Evolutionary conservation across 1,140 invertebrate genomes (phyloP).

Genomic region (Drosophila nigromelanica): DNA sequence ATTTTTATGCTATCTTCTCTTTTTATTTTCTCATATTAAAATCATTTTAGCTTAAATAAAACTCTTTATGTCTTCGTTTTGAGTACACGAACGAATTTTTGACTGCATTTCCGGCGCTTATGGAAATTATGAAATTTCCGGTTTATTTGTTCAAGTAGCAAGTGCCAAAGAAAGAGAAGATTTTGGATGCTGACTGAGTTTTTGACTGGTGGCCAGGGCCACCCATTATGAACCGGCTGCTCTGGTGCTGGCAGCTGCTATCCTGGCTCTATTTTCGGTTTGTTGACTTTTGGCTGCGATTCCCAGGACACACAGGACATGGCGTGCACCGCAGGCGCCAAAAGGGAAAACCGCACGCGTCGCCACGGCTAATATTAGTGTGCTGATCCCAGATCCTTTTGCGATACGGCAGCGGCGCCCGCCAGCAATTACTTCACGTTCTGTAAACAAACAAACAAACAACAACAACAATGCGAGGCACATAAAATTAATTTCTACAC

Average conservation of each 20-base stretch:
- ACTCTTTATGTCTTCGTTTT: slow-evolving; percentile 24
- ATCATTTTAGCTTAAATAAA: background rate
- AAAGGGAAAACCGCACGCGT: slow-evolving; percentile 47
- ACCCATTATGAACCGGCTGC: slow-evolving; percentile 12
- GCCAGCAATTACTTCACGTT: slow-evolving; percentile 72
- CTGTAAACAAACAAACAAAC: slow-evolving; percentile 65
- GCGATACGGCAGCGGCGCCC: slow-evolving; percentile 49
- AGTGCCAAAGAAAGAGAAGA: slow-evolving; percentile 43
- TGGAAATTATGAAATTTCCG: slow-evolving; percentile 43
- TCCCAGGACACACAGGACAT: slow-evolving; percentile 23
- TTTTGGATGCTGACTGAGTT: slow-evolving; percentile 5
- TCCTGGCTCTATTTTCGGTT: slow-evolving; percentile 18
- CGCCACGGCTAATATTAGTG: slow-evolving; percentile 11
- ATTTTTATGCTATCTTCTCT: no score
- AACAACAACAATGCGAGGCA: slow-evolving; percentile 22
- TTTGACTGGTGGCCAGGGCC: slow-evolving; percentile 4
- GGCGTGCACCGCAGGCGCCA: slow-evolving; percentile 43
- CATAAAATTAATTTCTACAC: slow-evolving; percentile 79
- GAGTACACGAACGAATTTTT: slow-evolving; percentile 19
- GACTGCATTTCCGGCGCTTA: slow-evolving; percentile 58
- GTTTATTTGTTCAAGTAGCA: slow-evolving; percentile 23
- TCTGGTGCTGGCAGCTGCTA: slow-evolving; percentile 1
- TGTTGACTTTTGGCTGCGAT: slow-evolving; percentile 49
- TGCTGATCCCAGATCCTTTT: slow-evolving; percentile 31
- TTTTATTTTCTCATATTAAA: background rate